Conservation (phyloP, 2,888 invertebrate species). For the Podotricha telesiphe region DNA sequence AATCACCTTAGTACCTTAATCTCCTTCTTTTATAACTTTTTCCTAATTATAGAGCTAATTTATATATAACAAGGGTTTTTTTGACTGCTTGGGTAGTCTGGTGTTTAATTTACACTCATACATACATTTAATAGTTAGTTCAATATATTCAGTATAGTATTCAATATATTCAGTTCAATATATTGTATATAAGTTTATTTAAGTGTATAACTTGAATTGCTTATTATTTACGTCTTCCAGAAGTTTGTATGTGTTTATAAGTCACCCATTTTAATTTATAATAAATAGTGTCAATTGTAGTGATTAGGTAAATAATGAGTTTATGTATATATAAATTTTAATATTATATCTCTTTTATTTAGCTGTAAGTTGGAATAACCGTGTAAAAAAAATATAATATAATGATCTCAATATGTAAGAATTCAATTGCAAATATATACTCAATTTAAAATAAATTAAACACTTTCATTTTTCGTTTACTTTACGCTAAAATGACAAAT, state of each 20-base stretch:
- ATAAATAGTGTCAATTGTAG: constrained; percentile 4
- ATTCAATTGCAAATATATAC: constrained; percentile 5
- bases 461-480: constrained; percentile 25
- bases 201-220: background rate
- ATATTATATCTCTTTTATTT: background rate
- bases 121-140: too few species aligned
- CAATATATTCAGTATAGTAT: too few species aligned
- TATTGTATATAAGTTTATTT: too few species aligned
- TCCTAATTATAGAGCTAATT: too few species aligned
- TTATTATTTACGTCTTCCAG: background rate
- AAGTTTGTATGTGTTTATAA: background rate
- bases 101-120: too few species aligned
- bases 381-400: background rate
- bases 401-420: constrained; percentile 19
- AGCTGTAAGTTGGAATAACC: background rate
- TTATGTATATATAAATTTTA: background rate
- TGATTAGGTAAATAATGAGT: background rate
- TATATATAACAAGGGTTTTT: too few species aligned
- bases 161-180: too few species aligned
- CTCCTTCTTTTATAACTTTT: too few species aligned
- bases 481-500: constrained; percentile 42
- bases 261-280: background rate
- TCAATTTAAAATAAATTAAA: background rate
- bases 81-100: too few species aligned
- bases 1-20: too few species aligned